Base-by-base conservation (phyloP, 1,140 invertebrate species). In the Drosophila novamexicana region DNA sequence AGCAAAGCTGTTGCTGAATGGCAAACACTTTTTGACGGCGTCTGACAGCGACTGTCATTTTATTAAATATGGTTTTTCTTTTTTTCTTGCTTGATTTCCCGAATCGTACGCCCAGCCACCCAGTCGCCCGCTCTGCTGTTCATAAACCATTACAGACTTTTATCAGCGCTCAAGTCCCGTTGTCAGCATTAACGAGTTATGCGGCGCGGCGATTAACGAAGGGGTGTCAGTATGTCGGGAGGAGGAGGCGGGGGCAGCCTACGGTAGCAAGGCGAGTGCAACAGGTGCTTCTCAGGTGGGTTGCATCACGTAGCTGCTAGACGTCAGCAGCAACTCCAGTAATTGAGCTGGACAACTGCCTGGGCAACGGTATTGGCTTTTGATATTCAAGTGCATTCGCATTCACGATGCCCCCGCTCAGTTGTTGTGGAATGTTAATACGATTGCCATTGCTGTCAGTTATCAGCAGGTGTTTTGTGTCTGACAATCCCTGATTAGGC, bases 31-130 rank as follows among this genome's bases (percentile, higher is more conserved):
- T 88, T 84, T 88, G 84, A 88, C 84, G 84, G 70, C 84, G 74
- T 89, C 84, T 88, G 84, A 88, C 84, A 88, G 84, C 71, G 64
- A 75, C 84, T 88, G 84, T 88, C 84, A 88, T 88, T 89, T 88
- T 88, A 88, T 89, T 89, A 88, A 88, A 88, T 89, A 88, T 88
- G 84, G 66, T 89, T 82, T 82, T 86, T 73, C 78, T 65, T 45
- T 18, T 36, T 14, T 57, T 50, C 36, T 53, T 22, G 14, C 74
- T 77, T 80, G 81, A 84, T 78, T 85, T 78, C 47, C 36, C 52
- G 29, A 54, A 62, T 12, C 74, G n/a, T 32, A 29, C 72, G 56
- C 65, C 50, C 71, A 63, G 57, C 61, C 58, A 34, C 37, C 44
- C 53, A 50, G 47, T 57, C 58, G 44, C 14, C 45, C 37, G 42